A percentile compares a stretch with the other conserved stretches of the same genome.
Conservation (phyloP, 2,888 invertebrate species). For the Heliconius aoede region DNA sequence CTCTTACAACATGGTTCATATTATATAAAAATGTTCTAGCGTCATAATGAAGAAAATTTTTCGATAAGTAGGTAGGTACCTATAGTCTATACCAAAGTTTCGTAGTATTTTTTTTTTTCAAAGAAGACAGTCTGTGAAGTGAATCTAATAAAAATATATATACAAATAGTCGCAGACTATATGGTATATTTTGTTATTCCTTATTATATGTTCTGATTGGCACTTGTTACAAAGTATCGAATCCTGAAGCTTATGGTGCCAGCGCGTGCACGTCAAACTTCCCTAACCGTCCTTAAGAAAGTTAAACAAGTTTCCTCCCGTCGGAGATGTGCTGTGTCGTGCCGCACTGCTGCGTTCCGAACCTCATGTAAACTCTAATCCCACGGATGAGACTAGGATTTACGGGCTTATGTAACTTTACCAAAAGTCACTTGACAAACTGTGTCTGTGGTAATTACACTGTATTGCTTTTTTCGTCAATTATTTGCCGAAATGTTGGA, state of each 20-base stretch:
- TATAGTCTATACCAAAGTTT: too few species aligned
- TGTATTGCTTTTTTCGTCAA: constrained; percentile 29
- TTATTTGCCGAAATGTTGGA: background rate
- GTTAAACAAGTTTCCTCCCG: constrained; percentile 78
- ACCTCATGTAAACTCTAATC: constrained; percentile 80
- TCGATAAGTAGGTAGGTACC: too few species aligned
- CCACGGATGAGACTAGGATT: constrained; percentile 79
- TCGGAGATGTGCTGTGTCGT: constrained; percentile 73
- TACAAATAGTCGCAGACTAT: background rate
- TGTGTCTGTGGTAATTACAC: constrained; percentile 54
- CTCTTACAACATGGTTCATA: constrained; percentile 53
- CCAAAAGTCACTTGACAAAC: constrained; percentile 72
- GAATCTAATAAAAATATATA: too few species aligned
- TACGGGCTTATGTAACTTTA: constrained; percentile 76
- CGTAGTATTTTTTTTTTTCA: too few species aligned
- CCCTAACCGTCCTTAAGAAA: constrained; percentile 81
- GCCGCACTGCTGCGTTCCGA: constrained; percentile 57
- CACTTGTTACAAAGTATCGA: constrained; percentile 70
- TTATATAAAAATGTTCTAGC: constrained; percentile 20
- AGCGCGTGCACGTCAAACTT: constrained; percentile 81
- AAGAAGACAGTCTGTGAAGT: too few species aligned
- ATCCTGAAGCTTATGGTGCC: constrained; percentile 78
- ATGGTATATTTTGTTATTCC: constrained; percentile 11
- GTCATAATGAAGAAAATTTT: background rate
- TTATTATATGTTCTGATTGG: constrained; percentile 16